Evolutionary conservation across 2,113 vertebrate species (phyloP).

Genomic region (Phoxinus phoxinus): DNA sequence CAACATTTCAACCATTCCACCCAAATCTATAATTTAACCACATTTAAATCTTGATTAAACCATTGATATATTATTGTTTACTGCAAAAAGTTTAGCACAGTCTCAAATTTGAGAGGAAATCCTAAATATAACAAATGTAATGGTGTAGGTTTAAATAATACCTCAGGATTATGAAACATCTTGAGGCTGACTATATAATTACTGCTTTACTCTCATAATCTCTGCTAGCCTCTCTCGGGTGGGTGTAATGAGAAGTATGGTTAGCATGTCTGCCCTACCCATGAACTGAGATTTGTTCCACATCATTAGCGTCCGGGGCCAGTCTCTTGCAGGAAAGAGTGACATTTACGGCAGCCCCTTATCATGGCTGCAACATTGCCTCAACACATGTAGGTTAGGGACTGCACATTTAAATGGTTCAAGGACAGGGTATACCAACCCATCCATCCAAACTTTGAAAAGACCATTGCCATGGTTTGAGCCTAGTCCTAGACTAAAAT

Average conservation of each 20-base stretch:
- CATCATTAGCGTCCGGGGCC: slow-evolving; percentile 35
- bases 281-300: slow-evolving; percentile 42
- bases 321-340: slow-evolving; percentile 30
- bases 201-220: slow-evolving; percentile 20
- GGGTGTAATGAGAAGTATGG: slow-evolving; percentile 6
- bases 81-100: background rate
- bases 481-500: too few species aligned
- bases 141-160: slow-evolving; percentile 14
- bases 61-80: background rate
- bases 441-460: background rate
- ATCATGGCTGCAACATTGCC: background rate
- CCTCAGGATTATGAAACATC: background rate
- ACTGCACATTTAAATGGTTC: background rate
- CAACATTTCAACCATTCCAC: background rate
- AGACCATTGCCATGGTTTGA: too few species aligned
- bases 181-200: slow-evolving; percentile 15
- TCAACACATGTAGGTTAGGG: background rate
- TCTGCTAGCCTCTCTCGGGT: slow-evolving; percentile 11
- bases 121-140: slow-evolving; percentile 24
- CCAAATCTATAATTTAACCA: background rate
- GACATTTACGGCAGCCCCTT: slow-evolving; percentile 39
- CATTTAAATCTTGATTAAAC: background rate
- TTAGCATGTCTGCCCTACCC: slow-evolving; percentile 21
- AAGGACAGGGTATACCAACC: background rate
- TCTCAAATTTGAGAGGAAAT: background rate